Evolutionary conservation across 2,113 vertebrate genomes (phyloP).

Genomic region (Podilymbus podiceps): DNA sequence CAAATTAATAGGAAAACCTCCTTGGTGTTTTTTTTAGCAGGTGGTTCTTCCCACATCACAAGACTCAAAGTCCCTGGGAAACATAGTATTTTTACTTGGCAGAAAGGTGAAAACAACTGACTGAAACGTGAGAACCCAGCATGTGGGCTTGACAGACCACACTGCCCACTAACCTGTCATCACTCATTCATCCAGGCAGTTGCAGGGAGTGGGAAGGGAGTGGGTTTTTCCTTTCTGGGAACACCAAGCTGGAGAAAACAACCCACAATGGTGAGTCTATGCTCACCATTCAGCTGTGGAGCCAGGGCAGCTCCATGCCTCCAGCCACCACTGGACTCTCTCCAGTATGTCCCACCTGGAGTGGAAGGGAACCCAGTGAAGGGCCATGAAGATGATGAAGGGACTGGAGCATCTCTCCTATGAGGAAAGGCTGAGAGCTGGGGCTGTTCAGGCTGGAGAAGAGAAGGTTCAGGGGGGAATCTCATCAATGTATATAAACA

Average conservation of each 20-base stretch:
- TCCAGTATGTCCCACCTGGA: background rate
- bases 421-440: background rate
- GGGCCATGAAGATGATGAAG: background rate
- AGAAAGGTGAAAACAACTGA: background rate
- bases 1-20: background rate
- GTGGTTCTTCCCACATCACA: slow-evolving; percentile 23
- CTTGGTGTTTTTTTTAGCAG: slow-evolving; percentile 14
- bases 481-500: background rate
- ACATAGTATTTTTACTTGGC: background rate
- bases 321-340: background rate
- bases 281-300: background rate
- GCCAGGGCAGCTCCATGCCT: background rate
- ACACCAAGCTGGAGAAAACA: background rate
- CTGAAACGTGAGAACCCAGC: slow-evolving; percentile 1
- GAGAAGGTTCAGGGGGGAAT: background rate
- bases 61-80: background rate
- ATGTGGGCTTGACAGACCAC: background rate
- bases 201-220: background rate
- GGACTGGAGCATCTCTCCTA: background rate
- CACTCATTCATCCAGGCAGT: background rate
- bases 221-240: background rate
- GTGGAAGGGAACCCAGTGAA: background rate
- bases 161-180: background rate
- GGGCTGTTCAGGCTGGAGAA: background rate
- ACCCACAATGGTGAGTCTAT: background rate